Evolutionary conservation across 2,797 vertebrate genomes (phyloP).

Genomic region (Typhlichthys subterraneus): DNA sequence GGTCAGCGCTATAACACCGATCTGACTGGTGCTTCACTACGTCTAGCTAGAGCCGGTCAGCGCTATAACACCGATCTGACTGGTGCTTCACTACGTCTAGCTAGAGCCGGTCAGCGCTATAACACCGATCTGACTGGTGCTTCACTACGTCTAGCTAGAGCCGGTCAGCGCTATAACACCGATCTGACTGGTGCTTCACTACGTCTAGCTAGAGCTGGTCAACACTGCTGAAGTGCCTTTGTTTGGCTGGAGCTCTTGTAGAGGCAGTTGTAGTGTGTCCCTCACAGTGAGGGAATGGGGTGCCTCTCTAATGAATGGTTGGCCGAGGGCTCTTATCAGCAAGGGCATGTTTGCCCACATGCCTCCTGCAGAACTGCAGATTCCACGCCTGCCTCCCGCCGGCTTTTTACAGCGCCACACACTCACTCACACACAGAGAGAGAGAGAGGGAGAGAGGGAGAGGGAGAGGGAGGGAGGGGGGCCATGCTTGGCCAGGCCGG

Average conservation of each 20-base stretch:
- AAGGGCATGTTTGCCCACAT: constrained; percentile 65
- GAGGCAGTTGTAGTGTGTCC: constrained; percentile 2
- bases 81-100: no score
- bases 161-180: background rate
- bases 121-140: background rate
- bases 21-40: background rate
- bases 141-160: background rate
- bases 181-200: no score
- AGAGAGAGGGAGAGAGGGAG: background rate
- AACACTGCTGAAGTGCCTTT: constrained; percentile 4
- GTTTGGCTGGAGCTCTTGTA: background rate
- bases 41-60: no score
- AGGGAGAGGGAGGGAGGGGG: no score
- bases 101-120: no score
- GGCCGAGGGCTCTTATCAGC: constrained; percentile 67
- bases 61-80: no score
- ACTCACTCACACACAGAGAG: constrained; percentile 1
- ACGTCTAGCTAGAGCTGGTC: background rate
- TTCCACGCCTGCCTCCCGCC: constrained; percentile 37
- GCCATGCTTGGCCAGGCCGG: background rate
- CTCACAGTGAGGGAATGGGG: constrained; percentile 18
- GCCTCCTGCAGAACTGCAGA: constrained; percentile 56
- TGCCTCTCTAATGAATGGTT: constrained; percentile 61
- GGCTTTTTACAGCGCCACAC: constrained; percentile 38
- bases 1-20: background rate